Base-by-base conservation (phyloP, 30 jellyfish, hydroid and myxozoan genomes). In the Aurelia coerulea region DNA sequence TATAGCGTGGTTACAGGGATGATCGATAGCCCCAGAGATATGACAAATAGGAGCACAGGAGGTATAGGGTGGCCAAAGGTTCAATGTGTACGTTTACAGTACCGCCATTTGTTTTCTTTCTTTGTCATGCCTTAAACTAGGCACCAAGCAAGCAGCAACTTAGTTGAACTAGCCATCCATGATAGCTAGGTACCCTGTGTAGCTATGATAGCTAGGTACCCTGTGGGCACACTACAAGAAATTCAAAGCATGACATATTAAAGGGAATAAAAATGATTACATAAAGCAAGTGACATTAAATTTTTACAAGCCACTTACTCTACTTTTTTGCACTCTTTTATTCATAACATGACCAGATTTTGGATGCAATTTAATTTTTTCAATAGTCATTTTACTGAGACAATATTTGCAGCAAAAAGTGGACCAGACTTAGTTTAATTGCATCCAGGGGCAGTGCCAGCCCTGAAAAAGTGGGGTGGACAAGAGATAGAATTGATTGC, bases 1-100 rank as follows among this genome's bases (percentile, higher is more conserved):
- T n/a, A 12, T 16, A 15, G 42, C 50, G 34, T 71, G 65, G 34
- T 33, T 71, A 16, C 65, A 71, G 81, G 65, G 50, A 37, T 39
- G 53, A 29, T 35, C 70, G 0, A 23, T 60, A 23, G 35, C 70
- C 70, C 70, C 80, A 79, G 49, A 15, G 5, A 41, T 33, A 9
- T 33, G 5, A 64, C 42, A 34, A 37, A 37, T 8, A 5, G 72
- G 93, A 84, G 93, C 93, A 84, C 93, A 84, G 93, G 88, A 84
- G 93, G 85, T 84, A 84, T 84, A 84, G 93, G 93, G 88, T 84
- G 93, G 85, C 93, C 93, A 73, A 84, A 73, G 29, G 52, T 52
- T 71, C 86, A 73, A 60, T 81, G 69, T 74, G 59, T 67, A 35
- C 50, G 76, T 73, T 84, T 84, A 84, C 92, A 83, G 86, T 84